Base-by-base conservation (phyloP, 2,797 vertebrate species). In the Chloroceryle inda region DNA sequence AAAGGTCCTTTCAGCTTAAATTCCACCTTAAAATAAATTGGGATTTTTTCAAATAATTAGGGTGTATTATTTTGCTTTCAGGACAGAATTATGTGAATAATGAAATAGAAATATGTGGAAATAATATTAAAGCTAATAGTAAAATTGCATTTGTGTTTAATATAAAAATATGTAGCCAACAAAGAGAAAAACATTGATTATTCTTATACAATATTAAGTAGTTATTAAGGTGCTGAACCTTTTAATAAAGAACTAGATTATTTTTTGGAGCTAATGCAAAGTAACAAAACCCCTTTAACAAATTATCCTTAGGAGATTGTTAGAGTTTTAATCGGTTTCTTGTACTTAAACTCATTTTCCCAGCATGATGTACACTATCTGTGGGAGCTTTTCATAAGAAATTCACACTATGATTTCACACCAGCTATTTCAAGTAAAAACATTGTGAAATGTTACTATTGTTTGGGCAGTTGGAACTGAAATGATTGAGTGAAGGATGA, bases 281-380 rank as follows among this genome's bases (percentile, higher is more conserved):
- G 94, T 97, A 97, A 97, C 96, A 98, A 97, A 97, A 96, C 94
- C 94, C 64, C 88, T 96, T 97, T 97, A 97, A 98, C 95, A 97
- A 98, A 98, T 98, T 98, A 97, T 96, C 91, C 95, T 95, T 86
- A 85, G 80, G 95, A 98, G 94, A 96, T 95, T 97, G 94, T 96
- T 98, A 94, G 97, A 96, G 83, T 97, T 97, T 97, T 97, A 97
- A 97, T 98, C 93, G 89, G 64, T 97, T 98, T 96, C 97, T 97
- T 95, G 92, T 97, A 96, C 96, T 97, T 97, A 97, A 97, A 95
- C 94, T 97, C 96, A 97, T 98, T 98, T 97, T 97, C 96, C 82
- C 96, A 96, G 97, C 97, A 94, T 95, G 98, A 96, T 92, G 91
- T 95, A 97, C 92, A 88, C 94, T 97, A 94, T 97, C 95, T 96